Evolutionary conservation across 2,888 invertebrate species (phyloP), one percentile per base, ranked within the genome.

Genomic region (Metellina segmentata): DNA sequence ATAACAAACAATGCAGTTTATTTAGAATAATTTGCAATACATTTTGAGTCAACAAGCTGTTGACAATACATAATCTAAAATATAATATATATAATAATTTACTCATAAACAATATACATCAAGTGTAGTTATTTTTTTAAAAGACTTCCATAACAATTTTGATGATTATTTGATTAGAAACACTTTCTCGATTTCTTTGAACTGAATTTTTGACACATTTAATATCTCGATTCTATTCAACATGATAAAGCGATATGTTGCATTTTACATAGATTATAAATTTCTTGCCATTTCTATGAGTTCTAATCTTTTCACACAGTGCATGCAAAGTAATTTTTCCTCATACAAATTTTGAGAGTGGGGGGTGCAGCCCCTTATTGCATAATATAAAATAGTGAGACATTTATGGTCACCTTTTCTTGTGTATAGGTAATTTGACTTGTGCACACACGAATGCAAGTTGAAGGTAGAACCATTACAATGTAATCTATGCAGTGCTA

Each of bases 401-500:
- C 9, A 8, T 0, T 61, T 61, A 11, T 16, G 9, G 16, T 16
- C 6, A 61, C 61, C 61, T 8, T 61, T 11, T 7, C 16, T 4
- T 34, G 34, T 34, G 34, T 34, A 34, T 34, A 34, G 34, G 34
- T 34, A 34, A 34, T 61, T 61, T 16, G 5, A 61, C 61, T 61
- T 5, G 4, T 51, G 61, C 34, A 75, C 61, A 85, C 69, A 85
- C 77, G 77, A 85, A 85, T 85, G 78, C 61, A 85, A 69, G 34
- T 53, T 19, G 61, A 34, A 77, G 77, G 77, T 48, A 49, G 16
- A 49, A 75, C 7, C 75, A 48, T 34, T 7, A 48, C 34, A 16
- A 34, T 34, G 34, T 34, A 4, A 74, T 19, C 69, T 81, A 81
- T 34, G 81, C 81, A n/a, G 81, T 81, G 70, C 70, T 81, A 34